These are phyloP conservation scores for Anguilla megastoma DNA, from an alignment of 2,797 vertebrate species.

Conservation along the genomic window DNA sequence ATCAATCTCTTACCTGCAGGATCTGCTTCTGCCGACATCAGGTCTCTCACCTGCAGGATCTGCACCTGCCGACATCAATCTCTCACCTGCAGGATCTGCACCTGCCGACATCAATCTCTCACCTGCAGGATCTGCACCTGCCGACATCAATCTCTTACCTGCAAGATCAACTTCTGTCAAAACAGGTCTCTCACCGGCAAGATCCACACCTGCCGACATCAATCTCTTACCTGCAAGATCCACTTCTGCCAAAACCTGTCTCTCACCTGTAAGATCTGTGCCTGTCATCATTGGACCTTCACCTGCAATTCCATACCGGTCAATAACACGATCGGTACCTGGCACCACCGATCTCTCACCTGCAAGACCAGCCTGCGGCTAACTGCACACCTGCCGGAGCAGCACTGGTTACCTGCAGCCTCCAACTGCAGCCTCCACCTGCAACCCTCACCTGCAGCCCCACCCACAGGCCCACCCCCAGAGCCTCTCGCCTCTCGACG, in stretches of 20 bases:
- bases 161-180: background rate
- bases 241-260: background rate
- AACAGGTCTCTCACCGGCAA: background rate
- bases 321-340: background rate
- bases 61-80: background rate
- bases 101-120: background rate
- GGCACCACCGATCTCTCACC: background rate
- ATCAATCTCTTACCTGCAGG: background rate
- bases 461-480: background rate
- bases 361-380: background rate
- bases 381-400: background rate
- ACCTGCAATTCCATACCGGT: background rate
- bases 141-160: background rate
- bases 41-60: background rate
- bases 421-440: background rate
- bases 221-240: background rate
- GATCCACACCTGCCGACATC: background rate
- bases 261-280: background rate
- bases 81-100: background rate
- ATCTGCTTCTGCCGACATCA: background rate
- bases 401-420: background rate
- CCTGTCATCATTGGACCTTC: background rate
- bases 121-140: background rate
- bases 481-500: background rate
- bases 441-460: background rate